Evolutionary conservation across 2,797 vertebrate species (phyloP), one percentile per base, ranked within the genome.

Genomic region (Ptychadena robeensis): DNA sequence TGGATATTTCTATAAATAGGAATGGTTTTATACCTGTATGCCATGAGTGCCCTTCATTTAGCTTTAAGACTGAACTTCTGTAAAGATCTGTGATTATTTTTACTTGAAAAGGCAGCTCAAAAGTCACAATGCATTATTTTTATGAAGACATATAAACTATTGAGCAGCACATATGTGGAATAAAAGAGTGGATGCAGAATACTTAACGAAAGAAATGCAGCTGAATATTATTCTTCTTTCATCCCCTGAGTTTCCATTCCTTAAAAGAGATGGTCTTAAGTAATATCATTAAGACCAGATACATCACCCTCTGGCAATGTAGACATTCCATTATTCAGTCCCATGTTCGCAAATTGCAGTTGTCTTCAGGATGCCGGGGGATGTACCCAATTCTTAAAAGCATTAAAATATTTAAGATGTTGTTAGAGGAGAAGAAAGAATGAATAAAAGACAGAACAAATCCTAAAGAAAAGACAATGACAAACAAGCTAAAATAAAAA

Each of bases 21-120:
- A 12, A 15, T 86, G 83, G 86, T 10, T 90, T 88, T 87, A 82
- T 53, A 32, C 8, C 22, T 18, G 38, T 86, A 63, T 81, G 75
- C 78, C 85, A 69, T 78, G 81, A 35, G 81, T 90, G 31, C 70
- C 79, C 72, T 87, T 79, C 86, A 79, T 53, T 71, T 77, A 72
- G 84, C 86, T 25, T 27, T 65, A 14, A 73, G 74, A 82, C 76
- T 83, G 48, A 87, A 85, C 12, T 86, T 89, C 87, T 86, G 89
- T 84, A 89, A 87, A 78, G 71, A 88, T 87, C 75, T 66, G 80
- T 85, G 85, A 40, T 86, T 88, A 44, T 2, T 9, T 89, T 88
- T 31, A 53, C 34, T 84, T 68, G 57, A 76, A 88, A 86, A 87
- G 71, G 31, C 61, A 79, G 85, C 79, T 38, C 57, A 83, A 85